Conservation (phyloP, 1,140 invertebrate genomes). For the Copidosoma floridanum region DNA sequence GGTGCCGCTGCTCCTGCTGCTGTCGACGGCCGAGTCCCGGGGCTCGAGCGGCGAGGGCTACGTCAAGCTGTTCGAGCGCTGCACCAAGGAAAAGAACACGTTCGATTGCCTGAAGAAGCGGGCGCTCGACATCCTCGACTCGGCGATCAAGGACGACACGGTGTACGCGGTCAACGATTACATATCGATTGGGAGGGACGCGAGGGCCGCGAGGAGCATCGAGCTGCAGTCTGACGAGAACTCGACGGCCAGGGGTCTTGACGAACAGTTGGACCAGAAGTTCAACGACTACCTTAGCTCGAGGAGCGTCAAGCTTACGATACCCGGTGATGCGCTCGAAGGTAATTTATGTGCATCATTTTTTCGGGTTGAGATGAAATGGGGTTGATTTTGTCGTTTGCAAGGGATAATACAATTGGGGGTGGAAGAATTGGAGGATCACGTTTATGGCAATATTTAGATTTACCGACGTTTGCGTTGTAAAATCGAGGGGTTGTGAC, state of each 20-base stretch:
- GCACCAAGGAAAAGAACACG: slow-evolving; percentile 47
- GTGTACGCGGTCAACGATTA: slow-evolving; percentile 60
- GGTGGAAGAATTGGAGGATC: no score
- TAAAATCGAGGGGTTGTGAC: no score
- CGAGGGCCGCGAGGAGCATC: slow-evolving; percentile 16
- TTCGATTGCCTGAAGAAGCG: slow-evolving; percentile 60
- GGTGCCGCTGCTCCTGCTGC: slow-evolving; percentile 3
- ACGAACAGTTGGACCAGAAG: slow-evolving; percentile 49
- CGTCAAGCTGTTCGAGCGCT: slow-evolving; percentile 47
- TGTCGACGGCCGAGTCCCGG: slow-evolving; percentile 20
- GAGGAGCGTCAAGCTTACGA: slow-evolving; percentile 50
- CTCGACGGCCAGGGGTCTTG: slow-evolving; percentile 38
- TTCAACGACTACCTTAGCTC: slow-evolving; percentile 51
- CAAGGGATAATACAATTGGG: no score
- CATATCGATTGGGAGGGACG: slow-evolving; percentile 58
- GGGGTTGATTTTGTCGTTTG: no score
- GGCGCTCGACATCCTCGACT: slow-evolving; percentile 58
- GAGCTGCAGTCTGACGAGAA: slow-evolving; percentile 13
- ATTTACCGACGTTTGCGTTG: no score
- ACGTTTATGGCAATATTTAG: no score
- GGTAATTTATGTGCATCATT: slow-evolving; percentile 35
- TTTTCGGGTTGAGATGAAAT: no score
- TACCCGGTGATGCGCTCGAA: slow-evolving; percentile 52
- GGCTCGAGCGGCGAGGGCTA: slow-evolving; percentile 36
- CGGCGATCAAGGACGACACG: slow-evolving; percentile 58